phyloP scores from a whole-genome alignment of 2,797 vertebrate genomes.

The Dendrocincla fuliginosa region DNA sequence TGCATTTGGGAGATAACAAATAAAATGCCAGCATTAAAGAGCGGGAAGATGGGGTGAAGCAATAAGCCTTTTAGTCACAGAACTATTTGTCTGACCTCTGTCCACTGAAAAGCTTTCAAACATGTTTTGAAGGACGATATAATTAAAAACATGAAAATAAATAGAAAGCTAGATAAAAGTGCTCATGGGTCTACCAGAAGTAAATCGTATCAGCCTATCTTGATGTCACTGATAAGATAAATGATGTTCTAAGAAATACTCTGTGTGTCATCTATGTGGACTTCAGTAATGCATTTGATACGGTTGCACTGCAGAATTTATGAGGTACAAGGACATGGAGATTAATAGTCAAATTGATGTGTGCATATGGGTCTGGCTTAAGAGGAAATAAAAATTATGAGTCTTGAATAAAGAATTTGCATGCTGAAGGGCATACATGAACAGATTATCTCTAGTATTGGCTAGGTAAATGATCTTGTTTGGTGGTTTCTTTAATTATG shows the following conservation, averaged over 20 bases:
- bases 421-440: constrained; percentile 36
- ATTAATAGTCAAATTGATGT: constrained; percentile 8
- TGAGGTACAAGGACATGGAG: not conserved
- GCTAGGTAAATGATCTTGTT: not conserved
- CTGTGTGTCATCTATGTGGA: not conserved
- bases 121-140: not conserved
- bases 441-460: constrained; percentile 4
- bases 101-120: not conserved
- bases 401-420: constrained; percentile 33
- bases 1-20: not conserved
- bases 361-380: not conserved
- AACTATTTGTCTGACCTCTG: constrained; percentile 13
- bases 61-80: not conserved
- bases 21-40: not conserved
- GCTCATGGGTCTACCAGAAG: not conserved
- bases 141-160: constrained; percentile 38
- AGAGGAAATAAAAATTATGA: constrained; percentile 47
- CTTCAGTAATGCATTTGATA: constrained; percentile 25
- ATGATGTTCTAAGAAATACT: constrained; percentile 2
- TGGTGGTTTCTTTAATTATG: not conserved
- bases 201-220: not conserved
- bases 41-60: not conserved
- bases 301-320: constrained; percentile 12
- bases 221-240: constrained; percentile 13
- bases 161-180: not conserved